Evolutionary conservation across 35 echinoderm and acorn worm genomes (phyloP).

Genomic region (Heliocidaris tuberculata): DNA sequence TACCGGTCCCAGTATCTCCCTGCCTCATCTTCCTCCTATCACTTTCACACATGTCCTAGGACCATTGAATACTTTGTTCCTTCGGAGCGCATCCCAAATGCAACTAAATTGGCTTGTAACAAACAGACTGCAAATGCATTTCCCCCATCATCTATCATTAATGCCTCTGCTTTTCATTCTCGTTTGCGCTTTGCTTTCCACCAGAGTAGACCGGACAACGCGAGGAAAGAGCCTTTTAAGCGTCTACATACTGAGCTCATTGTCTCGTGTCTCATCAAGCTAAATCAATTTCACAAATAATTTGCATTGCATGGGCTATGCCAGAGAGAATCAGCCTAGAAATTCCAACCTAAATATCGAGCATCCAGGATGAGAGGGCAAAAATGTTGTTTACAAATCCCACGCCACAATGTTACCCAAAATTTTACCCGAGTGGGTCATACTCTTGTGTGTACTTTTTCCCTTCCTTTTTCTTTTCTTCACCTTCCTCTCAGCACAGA

Average conservation of each 20-base stretch:
- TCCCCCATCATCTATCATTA: constrained; percentile 45
- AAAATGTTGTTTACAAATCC: constrained; percentile 41
- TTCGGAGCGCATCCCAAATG: constrained; percentile 16
- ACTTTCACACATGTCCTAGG: constrained; percentile 22
- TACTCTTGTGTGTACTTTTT: constrained; percentile 18
- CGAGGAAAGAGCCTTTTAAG: not conserved
- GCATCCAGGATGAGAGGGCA: constrained; percentile 17
- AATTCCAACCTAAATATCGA: constrained; percentile 6
- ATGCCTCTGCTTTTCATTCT: constrained; percentile 42
- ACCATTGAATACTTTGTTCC: constrained; percentile 50
- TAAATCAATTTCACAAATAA: constrained; percentile 19
- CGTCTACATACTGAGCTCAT: constrained; percentile 6
- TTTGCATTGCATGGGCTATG: not conserved
- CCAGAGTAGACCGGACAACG: not conserved
- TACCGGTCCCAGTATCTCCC: constrained; percentile 9
- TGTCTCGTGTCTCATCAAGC: constrained; percentile 9
- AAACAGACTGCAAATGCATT: constrained; percentile 47
- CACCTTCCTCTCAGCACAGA: not conserved
- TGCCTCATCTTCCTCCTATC: constrained; percentile 18
- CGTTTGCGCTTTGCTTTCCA: constrained; percentile 22
- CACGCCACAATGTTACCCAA: constrained; percentile 27
- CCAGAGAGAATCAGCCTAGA: not conserved
- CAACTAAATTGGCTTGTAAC: constrained; percentile 41
- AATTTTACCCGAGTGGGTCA: not conserved
- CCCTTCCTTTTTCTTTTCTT: not conserved